A percentile compares a stretch with the other conserved stretches of the same genome.
phyloP scores from a whole-genome alignment of 2,888 invertebrate genomes.

The Diplolepis rosae region DNA sequence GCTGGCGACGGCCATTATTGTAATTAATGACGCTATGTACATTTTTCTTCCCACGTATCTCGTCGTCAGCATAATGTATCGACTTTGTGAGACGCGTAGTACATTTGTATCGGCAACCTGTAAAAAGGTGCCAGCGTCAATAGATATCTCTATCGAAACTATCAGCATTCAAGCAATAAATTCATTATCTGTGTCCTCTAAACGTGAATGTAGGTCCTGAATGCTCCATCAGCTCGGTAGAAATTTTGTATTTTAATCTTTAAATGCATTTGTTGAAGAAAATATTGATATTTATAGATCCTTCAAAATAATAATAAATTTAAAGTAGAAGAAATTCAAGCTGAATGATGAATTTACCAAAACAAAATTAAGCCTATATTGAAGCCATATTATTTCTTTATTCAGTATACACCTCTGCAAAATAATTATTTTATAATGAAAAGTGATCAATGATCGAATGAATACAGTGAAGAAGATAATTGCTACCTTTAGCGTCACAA shows the following conservation, averaged over 20 bases:
- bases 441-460: background rate
- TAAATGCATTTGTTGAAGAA: too few species aligned
- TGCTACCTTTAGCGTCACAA: background rate
- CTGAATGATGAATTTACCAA: too few species aligned
- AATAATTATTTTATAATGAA: background rate
- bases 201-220: background rate
- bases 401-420: background rate
- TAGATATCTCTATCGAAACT: background rate
- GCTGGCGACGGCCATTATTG: slow-evolving; percentile 6
- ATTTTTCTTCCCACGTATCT: slow-evolving; percentile 19
- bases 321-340: too few species aligned
- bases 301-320: too few species aligned
- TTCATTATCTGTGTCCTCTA: background rate
- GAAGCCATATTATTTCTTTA: background rate
- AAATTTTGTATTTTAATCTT: background rate
- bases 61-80: slow-evolving; percentile 6
- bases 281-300: too few species aligned
- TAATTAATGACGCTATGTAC: slow-evolving; percentile 17
- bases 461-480: background rate
- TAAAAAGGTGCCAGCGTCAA: background rate
- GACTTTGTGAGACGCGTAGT: slow-evolving; percentile 7
- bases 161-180: background rate
- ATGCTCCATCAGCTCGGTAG: background rate
- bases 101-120: slow-evolving; percentile 2
- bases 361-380: too few species aligned